Percentiles rank a stretch among this genome's conserved stretches.
Conservation (phyloP, 2,113 vertebrate species). For the Zosterops borbonicus region DNA sequence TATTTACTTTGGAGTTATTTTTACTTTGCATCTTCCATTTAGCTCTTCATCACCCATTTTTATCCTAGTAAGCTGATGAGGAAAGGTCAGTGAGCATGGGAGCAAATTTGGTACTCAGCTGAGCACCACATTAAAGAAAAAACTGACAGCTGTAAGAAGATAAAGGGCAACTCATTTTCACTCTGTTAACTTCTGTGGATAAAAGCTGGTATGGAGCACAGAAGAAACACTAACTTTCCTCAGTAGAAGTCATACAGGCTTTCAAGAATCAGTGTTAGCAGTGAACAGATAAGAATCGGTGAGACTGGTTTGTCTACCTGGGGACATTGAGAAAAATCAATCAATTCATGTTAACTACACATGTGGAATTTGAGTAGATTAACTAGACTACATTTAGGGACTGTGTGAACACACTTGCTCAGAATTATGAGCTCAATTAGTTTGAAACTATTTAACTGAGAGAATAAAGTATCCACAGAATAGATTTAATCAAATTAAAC, state of each 20-base stretch:
- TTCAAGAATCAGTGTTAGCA: background rate
- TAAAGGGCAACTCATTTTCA: conserved; percentile 34
- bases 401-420: background rate
- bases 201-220: background rate
- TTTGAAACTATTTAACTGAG: background rate
- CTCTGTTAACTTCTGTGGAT: background rate
- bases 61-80: background rate
- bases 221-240: background rate
- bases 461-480: background rate
- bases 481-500: background rate
- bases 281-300: background rate
- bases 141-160: conserved; percentile 10
- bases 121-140: conserved; percentile 4
- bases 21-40: background rate
- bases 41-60: background rate
- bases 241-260: background rate
- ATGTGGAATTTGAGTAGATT: background rate
- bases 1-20: background rate
- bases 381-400: background rate
- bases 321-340: background rate
- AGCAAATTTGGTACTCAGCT: background rate
- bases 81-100: conserved; percentile 46
- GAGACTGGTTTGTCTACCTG: background rate
- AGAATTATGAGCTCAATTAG: background rate
- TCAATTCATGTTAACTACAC: background rate